Evolutionary conservation across 2,797 vertebrate species (phyloP), one percentile per base, ranked within the genome.

Genomic region (Poecilia gillii): DNA sequence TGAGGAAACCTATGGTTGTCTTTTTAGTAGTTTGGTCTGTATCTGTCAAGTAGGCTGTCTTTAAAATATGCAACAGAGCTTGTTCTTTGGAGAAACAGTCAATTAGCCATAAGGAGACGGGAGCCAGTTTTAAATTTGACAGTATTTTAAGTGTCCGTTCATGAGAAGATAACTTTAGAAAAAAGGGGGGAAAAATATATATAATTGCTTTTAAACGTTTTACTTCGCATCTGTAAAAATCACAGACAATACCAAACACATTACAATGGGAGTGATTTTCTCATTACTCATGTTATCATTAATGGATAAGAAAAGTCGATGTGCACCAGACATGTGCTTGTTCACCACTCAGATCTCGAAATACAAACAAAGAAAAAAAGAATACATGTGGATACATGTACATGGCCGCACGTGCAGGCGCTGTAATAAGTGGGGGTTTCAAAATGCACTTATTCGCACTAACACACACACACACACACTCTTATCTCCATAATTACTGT

Each of bases 401-500:
- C 13, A 46, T 46, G 82, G 71, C 47, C 66, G 85, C 83, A 82
- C 75, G 79, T 7, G 3, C 47, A 73, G 64, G 39, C 70, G 70
- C 80, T 73, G 6, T 62, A 47, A 83, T 84, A 81, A 73, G 53
- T 36, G 73, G 81, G 72, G 64, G 55, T 84, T 71, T 6, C 13
- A 74, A 79, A 72, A 73, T n/a, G 16, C 49, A 76, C 53, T 57
- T 71, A 78, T 73, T 68, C 64, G 12, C 62, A 72, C 71, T 36
- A 28, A 64, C 64, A 59, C 80, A 51, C 3, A 51, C 1, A 23
- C 53, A n/a, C 82, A 6, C 12, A 16, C 51, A 62, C 74, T 82
- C 84, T 89, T 88, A 93, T 95, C 88, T 94, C 86, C 94, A 95
- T 95, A 94, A 95, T 94, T 93, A 91, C 83, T 91, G 90, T 92